These are phyloP conservation scores for Nycticorax nycticorax DNA, from an alignment of 2,113 vertebrate species.

Conservation along the genomic window DNA sequence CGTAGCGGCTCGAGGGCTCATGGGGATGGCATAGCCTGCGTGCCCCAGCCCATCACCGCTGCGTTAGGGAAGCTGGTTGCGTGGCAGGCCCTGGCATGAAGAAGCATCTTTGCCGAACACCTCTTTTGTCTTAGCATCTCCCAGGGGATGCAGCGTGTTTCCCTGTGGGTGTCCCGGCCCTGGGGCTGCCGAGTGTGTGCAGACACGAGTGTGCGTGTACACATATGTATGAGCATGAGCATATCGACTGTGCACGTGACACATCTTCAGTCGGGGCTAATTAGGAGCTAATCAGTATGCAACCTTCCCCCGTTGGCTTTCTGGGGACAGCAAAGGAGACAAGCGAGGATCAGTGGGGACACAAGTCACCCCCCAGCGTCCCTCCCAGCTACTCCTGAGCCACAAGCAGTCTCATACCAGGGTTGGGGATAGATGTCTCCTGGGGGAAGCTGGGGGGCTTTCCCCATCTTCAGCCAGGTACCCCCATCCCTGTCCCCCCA, in stretches of 20 bases:
- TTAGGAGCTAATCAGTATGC: neutral
- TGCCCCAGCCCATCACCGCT: slow-evolving; percentile 35
- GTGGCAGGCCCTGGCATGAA: slow-evolving; percentile 42
- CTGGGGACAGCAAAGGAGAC: neutral
- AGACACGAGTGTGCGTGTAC: neutral
- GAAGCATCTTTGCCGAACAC: neutral
- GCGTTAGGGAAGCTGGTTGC: neutral
- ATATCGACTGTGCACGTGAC: neutral
- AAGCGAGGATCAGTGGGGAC: neutral
- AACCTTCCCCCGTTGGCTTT: neutral
- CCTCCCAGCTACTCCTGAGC: neutral
- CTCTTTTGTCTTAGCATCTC: neutral
- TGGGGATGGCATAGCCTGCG: neutral
- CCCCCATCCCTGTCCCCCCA: neutral
- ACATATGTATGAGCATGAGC: neutral
- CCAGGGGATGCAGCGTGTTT: neutral
- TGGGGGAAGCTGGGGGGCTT: accelerated
- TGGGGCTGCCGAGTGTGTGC: neutral
- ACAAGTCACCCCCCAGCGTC: too few relatives aligned
- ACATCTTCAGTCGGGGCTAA: neutral
- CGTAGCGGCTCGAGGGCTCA: neutral
- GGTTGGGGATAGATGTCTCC: neutral
- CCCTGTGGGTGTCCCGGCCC: neutral
- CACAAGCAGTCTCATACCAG: neutral
- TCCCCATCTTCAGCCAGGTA: neutral